phyloP scores from a whole-genome alignment of 2,797 vertebrate species.

The Lates japonicus region DNA sequence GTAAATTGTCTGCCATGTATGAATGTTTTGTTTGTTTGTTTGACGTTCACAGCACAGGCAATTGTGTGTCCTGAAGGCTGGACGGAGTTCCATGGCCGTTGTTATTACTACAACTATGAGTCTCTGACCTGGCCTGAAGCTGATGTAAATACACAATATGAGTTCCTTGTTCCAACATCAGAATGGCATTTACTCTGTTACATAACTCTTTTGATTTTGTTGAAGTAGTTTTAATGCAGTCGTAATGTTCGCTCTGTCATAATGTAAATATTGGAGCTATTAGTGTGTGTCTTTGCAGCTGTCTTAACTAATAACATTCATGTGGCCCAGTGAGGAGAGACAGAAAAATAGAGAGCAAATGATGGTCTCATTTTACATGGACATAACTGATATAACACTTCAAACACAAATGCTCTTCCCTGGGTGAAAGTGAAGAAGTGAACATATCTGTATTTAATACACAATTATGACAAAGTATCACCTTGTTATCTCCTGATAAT shows the following conservation, averaged over 20 bases:
- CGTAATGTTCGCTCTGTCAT: too few relatives aligned
- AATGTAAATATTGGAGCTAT: too few relatives aligned
- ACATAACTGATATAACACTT: neutral
- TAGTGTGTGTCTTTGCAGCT: too few relatives aligned
- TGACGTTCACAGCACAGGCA: neutral
- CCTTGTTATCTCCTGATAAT: conserved; percentile 8
- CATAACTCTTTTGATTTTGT: too few relatives aligned
- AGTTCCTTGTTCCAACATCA: neutral
- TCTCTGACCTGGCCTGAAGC: conserved; percentile 18
- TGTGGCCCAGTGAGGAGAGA: too few relatives aligned
- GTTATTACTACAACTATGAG: neutral
- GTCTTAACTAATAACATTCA: too few relatives aligned
- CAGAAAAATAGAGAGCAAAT: too few relatives aligned
- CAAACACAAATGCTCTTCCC: neutral
- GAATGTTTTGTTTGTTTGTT: neutral
- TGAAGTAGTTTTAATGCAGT: too few relatives aligned
- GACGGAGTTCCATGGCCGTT: conserved; percentile 19
- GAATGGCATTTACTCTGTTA: too few relatives aligned
- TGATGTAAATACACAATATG: conserved; percentile 27
- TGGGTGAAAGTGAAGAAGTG: neutral
- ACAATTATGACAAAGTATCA: conserved; percentile 14
- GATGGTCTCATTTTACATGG: neutral
- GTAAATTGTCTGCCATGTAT: neutral
- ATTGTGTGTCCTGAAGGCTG: conserved; percentile 38
- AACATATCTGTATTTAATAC: conserved; percentile 6